These are phyloP conservation scores for Syndactyla subalaris DNA, from an alignment of 2,797 vertebrate genomes.

Conservation along the genomic window DNA sequence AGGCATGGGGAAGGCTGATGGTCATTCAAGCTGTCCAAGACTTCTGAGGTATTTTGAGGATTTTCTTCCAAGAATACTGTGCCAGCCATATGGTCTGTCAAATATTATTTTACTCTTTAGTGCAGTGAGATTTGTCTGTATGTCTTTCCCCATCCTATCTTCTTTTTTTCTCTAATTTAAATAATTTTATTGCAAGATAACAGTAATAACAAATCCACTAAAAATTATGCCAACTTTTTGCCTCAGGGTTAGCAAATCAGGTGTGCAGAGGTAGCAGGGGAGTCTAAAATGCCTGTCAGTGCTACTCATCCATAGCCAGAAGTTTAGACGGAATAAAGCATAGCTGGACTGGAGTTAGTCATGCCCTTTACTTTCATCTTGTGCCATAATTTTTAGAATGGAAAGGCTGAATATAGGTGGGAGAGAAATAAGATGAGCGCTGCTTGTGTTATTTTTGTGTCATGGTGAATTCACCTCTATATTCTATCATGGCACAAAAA, in stretches of 20 bases:
- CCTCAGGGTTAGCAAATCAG: neutral
- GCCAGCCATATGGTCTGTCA: neutral
- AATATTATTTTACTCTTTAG: neutral
- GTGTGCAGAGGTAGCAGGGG: neutral
- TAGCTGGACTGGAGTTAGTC: neutral
- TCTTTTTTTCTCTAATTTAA: neutral
- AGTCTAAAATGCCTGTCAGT: neutral
- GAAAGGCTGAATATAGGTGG: neutral
- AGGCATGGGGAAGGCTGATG: neutral
- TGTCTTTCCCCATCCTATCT: neutral
- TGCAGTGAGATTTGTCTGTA: neutral
- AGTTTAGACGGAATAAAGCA: neutral
- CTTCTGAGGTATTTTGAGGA: neutral
- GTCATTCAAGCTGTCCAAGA: neutral
- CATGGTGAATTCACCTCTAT: neutral
- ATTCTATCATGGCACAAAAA: neutral
- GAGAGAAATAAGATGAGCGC: neutral
- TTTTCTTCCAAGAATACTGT: constrained; percentile 5
- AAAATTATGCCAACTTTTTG: neutral
- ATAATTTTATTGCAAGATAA: neutral
- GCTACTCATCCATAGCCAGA: neutral
- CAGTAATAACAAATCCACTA: neutral
- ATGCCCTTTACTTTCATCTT: neutral
- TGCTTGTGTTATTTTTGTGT: neutral
- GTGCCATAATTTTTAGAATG: neutral